Conservation (phyloP, 2,113 vertebrate species). For the Amblyornis subalaris region DNA sequence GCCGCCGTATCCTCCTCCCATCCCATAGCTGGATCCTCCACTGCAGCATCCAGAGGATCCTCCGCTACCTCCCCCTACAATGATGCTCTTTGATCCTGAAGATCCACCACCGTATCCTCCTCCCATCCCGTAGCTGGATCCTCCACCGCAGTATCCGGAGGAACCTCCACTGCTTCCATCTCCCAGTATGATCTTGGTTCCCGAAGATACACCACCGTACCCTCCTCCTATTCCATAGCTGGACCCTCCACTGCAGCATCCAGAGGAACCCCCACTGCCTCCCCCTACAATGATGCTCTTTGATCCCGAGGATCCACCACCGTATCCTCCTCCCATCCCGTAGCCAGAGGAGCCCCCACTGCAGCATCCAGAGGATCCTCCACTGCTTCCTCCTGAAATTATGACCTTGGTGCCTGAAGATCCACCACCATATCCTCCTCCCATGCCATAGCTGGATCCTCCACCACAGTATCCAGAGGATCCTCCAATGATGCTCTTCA, state of each 20-base stretch:
- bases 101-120: fast-evolving
- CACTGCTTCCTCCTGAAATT: neutral
- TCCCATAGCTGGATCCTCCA: neutral
- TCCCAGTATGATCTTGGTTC: neutral
- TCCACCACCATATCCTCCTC: neutral
- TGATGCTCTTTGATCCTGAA: fast-evolving
- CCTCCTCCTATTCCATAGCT: neutral
- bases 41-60: neutral
- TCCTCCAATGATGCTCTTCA: neutral
- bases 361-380: neutral
- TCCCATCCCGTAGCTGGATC: fast-evolving
- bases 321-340: neutral
- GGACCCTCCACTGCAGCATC: neutral
- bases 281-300: neutral
- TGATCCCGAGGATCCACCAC: neutral
- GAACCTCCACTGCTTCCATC: fast-evolving
- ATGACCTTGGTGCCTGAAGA: too few relatives aligned
- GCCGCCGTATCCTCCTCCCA: neutral
- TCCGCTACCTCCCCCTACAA: neutral
- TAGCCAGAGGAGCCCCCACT: neutral
- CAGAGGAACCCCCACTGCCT: neutral
- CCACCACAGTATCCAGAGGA: neutral
- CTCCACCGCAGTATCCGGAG: neutral
- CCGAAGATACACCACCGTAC: neutral
- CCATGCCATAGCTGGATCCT: neutral